Base-by-base conservation (phyloP, 1,140 invertebrate species). In the Paramacrobiotus metropolitanus region DNA sequence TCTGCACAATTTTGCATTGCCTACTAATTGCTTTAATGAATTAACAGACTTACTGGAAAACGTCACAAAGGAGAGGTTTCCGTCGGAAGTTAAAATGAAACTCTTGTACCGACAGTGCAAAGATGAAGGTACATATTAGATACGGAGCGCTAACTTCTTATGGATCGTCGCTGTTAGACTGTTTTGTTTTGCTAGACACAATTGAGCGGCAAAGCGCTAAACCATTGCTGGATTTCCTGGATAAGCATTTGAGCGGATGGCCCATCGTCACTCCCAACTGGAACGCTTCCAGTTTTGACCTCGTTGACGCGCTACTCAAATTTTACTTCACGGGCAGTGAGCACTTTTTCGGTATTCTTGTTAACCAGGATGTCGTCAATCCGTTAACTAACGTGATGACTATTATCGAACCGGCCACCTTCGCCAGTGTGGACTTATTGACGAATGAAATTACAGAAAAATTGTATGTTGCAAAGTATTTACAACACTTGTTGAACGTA, bases 21-120 rank as follows among this genome's bases (percentile, higher is more conserved):
- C n/a, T n/a, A n/a, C n/a, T n/a, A n/a, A n/a, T n/a, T n/a, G n/a
- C n/a, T n/a, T n/a, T n/a, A n/a, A n/a, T n/a, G n/a, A n/a, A n/a
- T n/a, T n/a, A n/a, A n/a, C 61, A 71, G 70, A 65, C 24, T 67
- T 73, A 62, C 64, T 73, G 20, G 70, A 69, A 63, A 66, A 69
- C 30, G 65, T 65, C 21, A 60, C 64, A 18, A 4, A 59, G 21
- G 55, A 29, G 31, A 72, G 72, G 59, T 64, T 68, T 21, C 40
- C 60, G 24, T 67, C 69, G 29, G 67, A 71, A 9, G 66, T 64
- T n/a, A 61, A 66, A 44, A 68, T 68, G 21, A 70, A 68, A 59
- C 62, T 66, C 21, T 64, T 70, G 30, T 72, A 70, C 63, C 40
- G 40, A 29, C 68, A 67, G 28, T 73, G 72, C 62, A 65, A 69